Evolutionary conservation across 2,888 invertebrate species (phyloP), one percentile per base, ranked within the genome.

Genomic region (Smittia aterrima): DNA sequence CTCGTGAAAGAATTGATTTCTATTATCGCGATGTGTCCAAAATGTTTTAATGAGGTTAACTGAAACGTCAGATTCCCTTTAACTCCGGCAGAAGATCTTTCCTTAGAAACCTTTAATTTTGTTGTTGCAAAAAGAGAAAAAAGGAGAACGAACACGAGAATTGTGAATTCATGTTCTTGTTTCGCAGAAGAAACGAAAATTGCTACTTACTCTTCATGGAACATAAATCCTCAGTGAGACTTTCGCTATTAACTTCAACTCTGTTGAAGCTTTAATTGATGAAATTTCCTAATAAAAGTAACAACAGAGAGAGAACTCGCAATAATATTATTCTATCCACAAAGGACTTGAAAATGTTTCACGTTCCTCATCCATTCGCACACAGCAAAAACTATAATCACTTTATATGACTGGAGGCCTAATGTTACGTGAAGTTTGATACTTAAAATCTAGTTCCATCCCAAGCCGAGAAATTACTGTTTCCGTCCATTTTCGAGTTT

Each of bases 251-350:
- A 62, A 62, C 7, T 54, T 54, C 20, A 54, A 25, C 22, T 62
- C 62, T 22, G 24, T 62, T 72, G 72, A 62, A 72, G 72, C 72
- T 72, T 72, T 72, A 72, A 72, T 72, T 72, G 72, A 54, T 72
- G 54, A 72, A 72, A 72, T 72, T 16, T 54, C 16, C 47, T 70
- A 70, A 47, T 68, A 47, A 40, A 68, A 47, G 24, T 72, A 72
- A 47, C 32, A 68, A 24, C 47, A 71, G 18, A 18, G 22, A 27
- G 70, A 32, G 32, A 32, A 32, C 20, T 22, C 54, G 72, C 72
- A 72, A 72, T 72, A 72, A 72, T 62, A 72, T 72, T 72, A 72
- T 62, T 72, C 20, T 40, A 72, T 62, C 72, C 72, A 72, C 72
- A 72, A 72, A 72, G 72, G 62, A 72, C 72, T 72, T 38, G 32